A percentile compares a stretch with the other conserved stretches of the same genome.
phyloP scores from a whole-genome alignment of 2,113 vertebrate species.

The Otus sunia region DNA sequence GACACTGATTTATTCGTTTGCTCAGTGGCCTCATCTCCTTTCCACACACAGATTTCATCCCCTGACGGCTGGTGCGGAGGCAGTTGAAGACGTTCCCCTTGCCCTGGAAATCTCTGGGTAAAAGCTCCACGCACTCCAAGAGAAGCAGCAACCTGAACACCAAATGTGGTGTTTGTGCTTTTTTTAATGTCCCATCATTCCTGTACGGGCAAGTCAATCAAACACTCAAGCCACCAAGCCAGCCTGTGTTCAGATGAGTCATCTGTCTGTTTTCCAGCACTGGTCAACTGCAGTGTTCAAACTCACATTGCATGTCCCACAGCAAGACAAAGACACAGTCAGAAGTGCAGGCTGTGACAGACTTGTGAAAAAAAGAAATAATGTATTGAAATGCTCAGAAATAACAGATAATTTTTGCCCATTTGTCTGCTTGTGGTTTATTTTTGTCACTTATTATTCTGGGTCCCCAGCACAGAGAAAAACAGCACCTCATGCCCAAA shows the following conservation, averaged over 20 bases:
- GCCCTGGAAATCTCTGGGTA: not conserved
- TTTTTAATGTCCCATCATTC: not conserved
- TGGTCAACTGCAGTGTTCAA: not conserved
- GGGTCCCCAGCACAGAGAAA: not conserved
- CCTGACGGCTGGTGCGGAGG: not conserved
- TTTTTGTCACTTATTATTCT: not conserved
- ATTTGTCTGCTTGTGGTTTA: not conserved
- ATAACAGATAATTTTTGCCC: constrained; percentile 15
- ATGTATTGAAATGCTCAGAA: not conserved
- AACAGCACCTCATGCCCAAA: not conserved
- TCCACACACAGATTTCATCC: constrained; percentile 46
- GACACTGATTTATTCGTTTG: not conserved
- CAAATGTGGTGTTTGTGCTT: not conserved
- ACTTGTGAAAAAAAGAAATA: not conserved
- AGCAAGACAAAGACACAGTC: not conserved
- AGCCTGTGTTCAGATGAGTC: not conserved
- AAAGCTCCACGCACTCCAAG: not conserved
- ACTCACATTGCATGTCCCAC: not conserved
- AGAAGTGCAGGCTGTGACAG: not conserved
- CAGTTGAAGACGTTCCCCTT: not conserved
- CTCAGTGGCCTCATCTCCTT: not conserved
- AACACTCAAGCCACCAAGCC: not conserved
- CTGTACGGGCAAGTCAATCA: not conserved
- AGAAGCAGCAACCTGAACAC: not conserved
- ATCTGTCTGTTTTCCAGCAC: not conserved